These are phyloP conservation scores for Cephalopholis sonnerati DNA, from an alignment of 2,113 vertebrate genomes.

Conservation along the genomic window DNA sequence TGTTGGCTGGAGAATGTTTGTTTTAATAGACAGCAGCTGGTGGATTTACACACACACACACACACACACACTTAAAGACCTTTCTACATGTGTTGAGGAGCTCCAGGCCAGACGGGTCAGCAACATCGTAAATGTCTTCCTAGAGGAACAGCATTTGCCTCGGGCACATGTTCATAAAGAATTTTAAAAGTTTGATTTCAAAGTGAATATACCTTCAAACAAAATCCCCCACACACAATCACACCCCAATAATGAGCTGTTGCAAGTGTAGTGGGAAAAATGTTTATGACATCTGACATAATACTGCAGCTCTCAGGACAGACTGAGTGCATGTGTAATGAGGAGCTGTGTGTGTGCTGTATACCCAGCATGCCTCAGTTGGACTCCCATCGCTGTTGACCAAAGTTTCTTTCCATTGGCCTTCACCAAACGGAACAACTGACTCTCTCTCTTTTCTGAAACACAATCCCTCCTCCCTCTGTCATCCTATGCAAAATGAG, in stretches of 20 bases:
- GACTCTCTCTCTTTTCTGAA: constrained; percentile 70
- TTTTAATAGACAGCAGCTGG: constrained; percentile 63
- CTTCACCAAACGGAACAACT: constrained; percentile 77
- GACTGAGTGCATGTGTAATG: constrained; percentile 43
- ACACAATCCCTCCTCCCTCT: constrained; percentile 60
- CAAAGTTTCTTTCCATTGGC: constrained; percentile 81
- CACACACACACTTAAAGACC: constrained; percentile 3
- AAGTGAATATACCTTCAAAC: background rate
- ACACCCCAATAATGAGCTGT: constrained; percentile 35
- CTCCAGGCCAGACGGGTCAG: background rate
- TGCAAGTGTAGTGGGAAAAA: constrained; percentile 36
- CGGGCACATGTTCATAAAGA: constrained; percentile 13
- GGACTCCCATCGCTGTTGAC: constrained; percentile 70
- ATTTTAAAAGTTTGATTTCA: constrained; percentile 3
- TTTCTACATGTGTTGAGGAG: constrained; percentile 23
- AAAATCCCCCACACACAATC: constrained; percentile 1
- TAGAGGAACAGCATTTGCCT: background rate
- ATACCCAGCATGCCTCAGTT: constrained; percentile 66
- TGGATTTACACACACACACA: constrained; percentile 26
- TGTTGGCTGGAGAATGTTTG: constrained; percentile 46
- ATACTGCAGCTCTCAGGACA: constrained; percentile 40
- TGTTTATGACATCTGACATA: constrained; percentile 37
- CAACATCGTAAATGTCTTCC: constrained; percentile 30
- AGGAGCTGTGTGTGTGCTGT: constrained; percentile 46
- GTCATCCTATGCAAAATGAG: constrained; percentile 65